Evolutionary conservation across 64 coral and sea anemone genomes (phyloP).

Genomic region (Exaiptasia diaphana): DNA sequence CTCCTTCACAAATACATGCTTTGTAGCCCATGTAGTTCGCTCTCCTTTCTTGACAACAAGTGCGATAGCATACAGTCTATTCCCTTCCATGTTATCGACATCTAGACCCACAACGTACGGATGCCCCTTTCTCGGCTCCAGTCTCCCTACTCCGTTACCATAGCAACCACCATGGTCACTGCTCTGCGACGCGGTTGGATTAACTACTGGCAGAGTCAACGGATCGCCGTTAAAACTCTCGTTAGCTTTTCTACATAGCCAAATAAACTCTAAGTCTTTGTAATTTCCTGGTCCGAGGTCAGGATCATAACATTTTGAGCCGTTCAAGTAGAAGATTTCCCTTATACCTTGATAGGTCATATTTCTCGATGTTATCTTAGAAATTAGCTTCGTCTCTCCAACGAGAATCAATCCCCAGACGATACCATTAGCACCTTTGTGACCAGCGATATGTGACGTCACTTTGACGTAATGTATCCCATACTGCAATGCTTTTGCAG

Average conservation of each 20-base stretch:
- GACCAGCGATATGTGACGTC: slow-evolving; percentile 19
- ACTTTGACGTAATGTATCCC: slow-evolving; percentile 63
- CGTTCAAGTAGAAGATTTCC: slow-evolving; percentile 22
- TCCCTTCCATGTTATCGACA: slow-evolving; percentile 77
- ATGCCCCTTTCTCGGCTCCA: not conserved
- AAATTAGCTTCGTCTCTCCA: slow-evolving; percentile 49
- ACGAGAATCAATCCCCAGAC: slow-evolving; percentile 56
- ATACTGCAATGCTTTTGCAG: slow-evolving; percentile 17
- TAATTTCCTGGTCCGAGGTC: slow-evolving; percentile 65
- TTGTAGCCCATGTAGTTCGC: not conserved
- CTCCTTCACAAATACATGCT: slow-evolving; percentile 42
- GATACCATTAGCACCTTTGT: slow-evolving; percentile 7
- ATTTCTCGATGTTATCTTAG: slow-evolving; percentile 29
- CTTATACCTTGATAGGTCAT: slow-evolving; percentile 50
- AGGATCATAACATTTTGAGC: slow-evolving; percentile 60
- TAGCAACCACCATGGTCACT: slow-evolving; percentile 64
- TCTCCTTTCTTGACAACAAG: slow-evolving; percentile 49
- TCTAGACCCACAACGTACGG: slow-evolving; percentile 27
- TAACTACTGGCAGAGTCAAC: slow-evolving; percentile 30
- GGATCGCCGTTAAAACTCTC: slow-evolving; percentile 49
- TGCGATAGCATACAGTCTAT: slow-evolving; percentile 37
- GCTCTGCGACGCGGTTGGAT: not conserved
- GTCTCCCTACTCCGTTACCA: slow-evolving; percentile 69
- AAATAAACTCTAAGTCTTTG: slow-evolving; percentile 54
- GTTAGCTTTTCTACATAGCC: slow-evolving; percentile 65